Evolutionary conservation across 2,888 invertebrate species (phyloP).

Genomic region (Melanophora roralis): DNA sequence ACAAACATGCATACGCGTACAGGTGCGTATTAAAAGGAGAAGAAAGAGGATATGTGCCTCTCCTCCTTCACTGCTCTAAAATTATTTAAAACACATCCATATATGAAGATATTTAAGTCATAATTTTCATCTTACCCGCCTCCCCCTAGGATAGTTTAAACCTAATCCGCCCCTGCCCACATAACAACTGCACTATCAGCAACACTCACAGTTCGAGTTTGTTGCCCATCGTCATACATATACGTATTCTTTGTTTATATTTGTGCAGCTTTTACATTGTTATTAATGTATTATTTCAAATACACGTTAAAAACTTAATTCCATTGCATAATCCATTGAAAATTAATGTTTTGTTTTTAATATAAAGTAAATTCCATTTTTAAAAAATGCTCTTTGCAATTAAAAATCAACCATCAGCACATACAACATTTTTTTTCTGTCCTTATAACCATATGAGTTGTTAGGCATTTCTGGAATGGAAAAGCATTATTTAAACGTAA

Average conservation of each 20-base stretch:
- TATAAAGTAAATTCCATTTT: conserved; percentile 38
- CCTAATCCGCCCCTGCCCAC: not conserved
- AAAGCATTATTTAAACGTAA: not conserved
- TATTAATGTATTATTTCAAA: conserved; percentile 31
- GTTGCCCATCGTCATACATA: conserved; percentile 26
- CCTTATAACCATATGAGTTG: not conserved
- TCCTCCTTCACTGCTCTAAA: no score
- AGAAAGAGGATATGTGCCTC: no score
- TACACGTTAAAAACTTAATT: conserved; percentile 58
- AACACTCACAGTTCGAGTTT: conserved; percentile 25
- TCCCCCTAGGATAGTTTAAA: no score
- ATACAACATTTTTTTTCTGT: not conserved
- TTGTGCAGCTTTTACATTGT: not conserved
- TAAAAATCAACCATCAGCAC: conserved; percentile 21
- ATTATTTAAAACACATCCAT: no score
- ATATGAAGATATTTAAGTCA: no score
- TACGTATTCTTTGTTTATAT: not conserved
- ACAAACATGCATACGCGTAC: not conserved
- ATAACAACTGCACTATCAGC: conserved; percentile 18
- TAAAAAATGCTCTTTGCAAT: conserved; percentile 48
- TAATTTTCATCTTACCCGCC: no score
- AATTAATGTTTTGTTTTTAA: conserved; percentile 50
- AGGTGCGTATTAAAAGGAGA: no score
- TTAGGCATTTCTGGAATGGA: not conserved
- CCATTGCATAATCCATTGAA: conserved; percentile 52